Percentiles rank a stretch among this genome's conserved stretches.
Conservation (phyloP, 1,140 invertebrate species). For the Marisa cornuarietis region DNA sequence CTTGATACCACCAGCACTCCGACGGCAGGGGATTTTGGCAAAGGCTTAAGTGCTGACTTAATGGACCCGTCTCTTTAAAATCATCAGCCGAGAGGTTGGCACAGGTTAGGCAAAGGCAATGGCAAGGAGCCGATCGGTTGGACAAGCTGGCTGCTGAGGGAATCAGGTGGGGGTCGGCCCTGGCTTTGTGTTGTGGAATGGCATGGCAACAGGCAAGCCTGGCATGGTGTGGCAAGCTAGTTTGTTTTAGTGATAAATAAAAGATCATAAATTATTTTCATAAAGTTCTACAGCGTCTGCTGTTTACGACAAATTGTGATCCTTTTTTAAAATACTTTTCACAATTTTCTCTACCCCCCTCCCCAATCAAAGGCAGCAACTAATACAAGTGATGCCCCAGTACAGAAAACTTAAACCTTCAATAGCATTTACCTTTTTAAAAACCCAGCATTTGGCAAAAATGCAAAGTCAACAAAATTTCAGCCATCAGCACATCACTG, state of each 20-base stretch:
- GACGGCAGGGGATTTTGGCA: constrained; percentile 8
- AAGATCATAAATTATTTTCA: constrained; percentile 18
- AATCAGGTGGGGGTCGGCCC: constrained; percentile 14
- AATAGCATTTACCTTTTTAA: no score
- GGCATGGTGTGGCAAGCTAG: constrained; percentile 16
- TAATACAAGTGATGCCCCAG: no score
- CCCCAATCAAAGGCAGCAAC: no score
- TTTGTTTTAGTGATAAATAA: constrained; percentile 7
- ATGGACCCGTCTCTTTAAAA: constrained; percentile 19
- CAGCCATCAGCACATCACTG: no score
- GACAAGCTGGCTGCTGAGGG: constrained; percentile 13
- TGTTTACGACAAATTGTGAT: neutral
- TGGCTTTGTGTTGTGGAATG: constrained; percentile 29
- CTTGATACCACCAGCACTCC: neutral
- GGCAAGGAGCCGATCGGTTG: constrained; percentile 16
- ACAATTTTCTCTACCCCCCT: no score
- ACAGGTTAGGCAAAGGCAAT: constrained; percentile 5
- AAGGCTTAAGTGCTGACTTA: constrained; percentile 28
- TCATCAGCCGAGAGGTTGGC: neutral
- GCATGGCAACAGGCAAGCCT: constrained; percentile 31
- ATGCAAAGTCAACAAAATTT: no score
- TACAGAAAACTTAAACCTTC: no score
- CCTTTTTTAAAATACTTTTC: no score
- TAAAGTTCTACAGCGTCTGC: neutral
- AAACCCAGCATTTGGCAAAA: no score